Conservation (phyloP, 2,113 vertebrate species). For the Trematomus loennbergii region DNA sequence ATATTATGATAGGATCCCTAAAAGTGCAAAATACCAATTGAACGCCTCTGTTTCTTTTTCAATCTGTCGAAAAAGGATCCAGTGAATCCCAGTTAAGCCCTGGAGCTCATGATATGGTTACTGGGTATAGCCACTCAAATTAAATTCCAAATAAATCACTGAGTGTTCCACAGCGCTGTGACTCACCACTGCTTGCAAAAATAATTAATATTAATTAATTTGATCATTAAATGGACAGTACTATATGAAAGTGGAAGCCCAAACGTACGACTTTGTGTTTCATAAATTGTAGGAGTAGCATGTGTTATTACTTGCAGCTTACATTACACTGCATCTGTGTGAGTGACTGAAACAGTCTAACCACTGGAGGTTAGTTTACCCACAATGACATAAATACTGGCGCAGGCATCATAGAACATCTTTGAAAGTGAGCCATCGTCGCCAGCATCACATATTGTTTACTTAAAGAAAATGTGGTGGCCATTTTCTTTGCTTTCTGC, state of each 20-base stretch:
- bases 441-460: slow-evolving; percentile 55
- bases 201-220: slow-evolving; percentile 33
- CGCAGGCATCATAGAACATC: slow-evolving; percentile 29
- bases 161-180: slow-evolving; percentile 50
- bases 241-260: slow-evolving; percentile 1
- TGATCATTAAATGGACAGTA: slow-evolving; percentile 18
- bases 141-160: slow-evolving; percentile 58
- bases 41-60: slow-evolving; percentile 20
- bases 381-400: slow-evolving; percentile 66
- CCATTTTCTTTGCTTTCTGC: slow-evolving; percentile 20
- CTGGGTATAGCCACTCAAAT: slow-evolving; percentile 60
- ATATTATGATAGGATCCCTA: slow-evolving; percentile 34
- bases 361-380: slow-evolving; percentile 57
- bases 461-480: slow-evolving; percentile 41
- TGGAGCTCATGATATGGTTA: slow-evolving; percentile 45
- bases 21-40: slow-evolving; percentile 38
- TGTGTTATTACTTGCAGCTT: slow-evolving; percentile 50
- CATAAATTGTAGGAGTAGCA: slow-evolving; percentile 19
- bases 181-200: slow-evolving; percentile 49
- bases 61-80: slow-evolving; percentile 44
- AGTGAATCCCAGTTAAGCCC: slow-evolving; percentile 34
- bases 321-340: slow-evolving; percentile 45
- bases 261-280: slow-evolving; percentile 38
- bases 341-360: slow-evolving; percentile 50
- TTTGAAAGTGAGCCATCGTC: slow-evolving; percentile 53